Evolutionary conservation across 2,888 invertebrate species (phyloP), one percentile per base, ranked within the genome.

Genomic region (Scrobipalpa atriplicella): DNA sequence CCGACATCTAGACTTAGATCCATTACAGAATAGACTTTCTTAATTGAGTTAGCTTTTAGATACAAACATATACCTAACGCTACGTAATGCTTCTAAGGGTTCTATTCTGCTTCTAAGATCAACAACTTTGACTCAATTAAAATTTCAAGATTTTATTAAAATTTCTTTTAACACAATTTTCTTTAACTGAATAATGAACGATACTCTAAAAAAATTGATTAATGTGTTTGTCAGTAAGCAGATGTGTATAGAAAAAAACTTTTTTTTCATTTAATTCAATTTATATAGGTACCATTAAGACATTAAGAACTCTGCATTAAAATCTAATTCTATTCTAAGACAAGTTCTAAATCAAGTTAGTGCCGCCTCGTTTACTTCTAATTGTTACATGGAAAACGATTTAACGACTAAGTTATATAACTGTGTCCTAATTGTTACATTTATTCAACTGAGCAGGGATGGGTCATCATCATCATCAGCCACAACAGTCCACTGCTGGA

Each of bases 1-100:
- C 52, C n/a, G 58, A 36, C 29, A 29, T 13, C 58, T 58, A 58
- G 58, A 58, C 58, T 58, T 58, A 58, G 58, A 58, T 58, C 16
- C 29, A 58, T 58, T 58, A 36, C 13, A 36, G n/a, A 29, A 18
- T 38, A 18, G 38, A 58, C 13, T 36, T 16, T 9, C 36, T 38
- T 16, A 58, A 58, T 58, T 58, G 58, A 58, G 36, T 58, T 58
- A 58, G 16, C 58, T 29, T 38, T 58, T 52, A 52, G 16, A n/a
- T 51, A 51, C 51, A 18, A n/a, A 47, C n/a, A 47, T n/a, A 47
- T 47, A 47, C 29, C 29, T 29, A n/a, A n/a, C n/a, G 2, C 29
- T 29, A 29, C 29, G 29, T 29, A 29, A 2, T 29, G 29, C 29
- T 29, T 29, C 29, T 3, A 29, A n/a, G n/a, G n/a, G n/a, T 29